Base-by-base conservation (phyloP, 2,113 vertebrate genomes). In the Patagioenas fasciata region DNA sequence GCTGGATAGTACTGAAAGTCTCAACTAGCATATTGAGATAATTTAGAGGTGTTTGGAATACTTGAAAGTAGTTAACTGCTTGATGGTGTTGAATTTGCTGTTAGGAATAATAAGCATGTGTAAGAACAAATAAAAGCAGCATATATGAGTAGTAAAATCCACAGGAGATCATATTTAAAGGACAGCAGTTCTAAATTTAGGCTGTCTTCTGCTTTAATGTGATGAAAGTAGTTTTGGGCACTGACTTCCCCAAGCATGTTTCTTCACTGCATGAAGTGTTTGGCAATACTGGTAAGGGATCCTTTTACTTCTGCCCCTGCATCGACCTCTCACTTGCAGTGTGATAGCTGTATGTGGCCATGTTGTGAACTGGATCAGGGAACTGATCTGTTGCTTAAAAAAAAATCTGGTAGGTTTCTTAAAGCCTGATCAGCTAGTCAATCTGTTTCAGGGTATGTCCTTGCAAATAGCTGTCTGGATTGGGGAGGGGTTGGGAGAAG, bases 271-370 rank as follows among this genome's bases (percentile, higher is more conserved):
- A 65, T 44, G 42, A 65, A 73, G 72, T 81, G 72, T 94, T 97
- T 93, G 91, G 95, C 95, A 93, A 71, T 84, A 28, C 67, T 77
- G 83, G 80, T 42, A 40, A 91, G 83, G 77, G 91, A 34, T 96
- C 91, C 69, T 95, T 56, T 95, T 97, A 92, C 96, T 89, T 80
- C 83, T 97, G 86, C 61, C 93, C 89, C 83, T 56, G 3, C 70
- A 56, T 24, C 65, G 32, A 95, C 91, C 93, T 93, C 91, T 94
- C 83, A 51, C 38, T 90, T 95, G 91, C 80, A 47, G 77, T 56
- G 83, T 84, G 86, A 95, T 95, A 96, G 94, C 94, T 95, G 92
- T 83, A 65, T 74, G 72, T 80, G 91, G 44, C 75, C 94, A 60
- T 72, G 80, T 61, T 88, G 60, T 80, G 80, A 78, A 88, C 67